Evolutionary conservation across 2,797 vertebrate genomes (phyloP).

Genomic region (Cottoperca gobio): DNA sequence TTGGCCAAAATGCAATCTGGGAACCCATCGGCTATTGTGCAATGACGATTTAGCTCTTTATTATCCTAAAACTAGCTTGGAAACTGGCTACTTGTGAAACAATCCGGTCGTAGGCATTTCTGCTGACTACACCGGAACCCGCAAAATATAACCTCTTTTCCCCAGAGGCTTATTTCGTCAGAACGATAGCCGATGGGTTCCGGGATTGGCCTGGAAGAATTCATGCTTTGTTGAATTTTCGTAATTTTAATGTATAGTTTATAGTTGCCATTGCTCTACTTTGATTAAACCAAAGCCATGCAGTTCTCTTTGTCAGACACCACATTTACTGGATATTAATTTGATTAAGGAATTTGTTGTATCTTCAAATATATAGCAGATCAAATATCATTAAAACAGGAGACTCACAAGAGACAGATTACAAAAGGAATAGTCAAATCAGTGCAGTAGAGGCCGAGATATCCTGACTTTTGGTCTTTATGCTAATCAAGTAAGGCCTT

Average conservation of each 20-base stretch:
- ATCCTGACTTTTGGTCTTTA: background rate
- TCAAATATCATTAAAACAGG: background rate
- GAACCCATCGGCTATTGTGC: no score
- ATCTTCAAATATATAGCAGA: conserved; percentile 7
- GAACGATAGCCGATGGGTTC: no score
- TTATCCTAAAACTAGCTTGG: no score
- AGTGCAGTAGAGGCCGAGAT: background rate
- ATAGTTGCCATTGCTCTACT: background rate
- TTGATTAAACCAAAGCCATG: background rate
- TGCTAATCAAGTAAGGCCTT: background rate
- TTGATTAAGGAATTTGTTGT: background rate
- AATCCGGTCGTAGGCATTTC: no score
- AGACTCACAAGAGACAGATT: background rate
- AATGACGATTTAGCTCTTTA: no score
- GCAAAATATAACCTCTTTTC: no score
- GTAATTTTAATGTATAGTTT: background rate
- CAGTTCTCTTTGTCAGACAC: background rate
- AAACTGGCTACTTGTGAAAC: no score
- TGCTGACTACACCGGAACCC: no score
- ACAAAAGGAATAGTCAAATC: background rate
- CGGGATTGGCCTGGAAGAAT: background rate
- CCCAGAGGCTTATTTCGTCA: no score
- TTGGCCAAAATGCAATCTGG: no score
- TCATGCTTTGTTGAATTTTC: background rate
- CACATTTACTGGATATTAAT: background rate